Base-by-base conservation (phyloP, 2,113 vertebrate species). In the Plotosus lineatus region DNA sequence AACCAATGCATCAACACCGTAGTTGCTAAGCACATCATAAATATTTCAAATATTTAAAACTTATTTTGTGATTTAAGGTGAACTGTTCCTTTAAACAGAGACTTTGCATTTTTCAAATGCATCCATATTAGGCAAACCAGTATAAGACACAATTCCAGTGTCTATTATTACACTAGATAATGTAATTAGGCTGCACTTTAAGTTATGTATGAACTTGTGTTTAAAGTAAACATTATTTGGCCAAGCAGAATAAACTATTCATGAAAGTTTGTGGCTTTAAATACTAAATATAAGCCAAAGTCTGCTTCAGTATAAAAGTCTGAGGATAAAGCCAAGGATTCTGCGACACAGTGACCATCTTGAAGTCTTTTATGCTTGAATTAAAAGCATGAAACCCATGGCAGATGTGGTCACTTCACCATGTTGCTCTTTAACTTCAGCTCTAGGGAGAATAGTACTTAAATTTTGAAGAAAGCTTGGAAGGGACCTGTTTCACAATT, bases 281-380 rank as follows among this genome's bases (percentile, higher is more conserved):
- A 84, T 65, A 79, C 71, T 40, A 21, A 82, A 77, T 77, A 73
- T 83, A 80, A 80, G 66, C 83, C 87, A 82, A 81, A 85, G 61
- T 82, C 87, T 86, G 72, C 75, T 80, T 79, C 40, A 81, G 82
- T 86, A 85, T 87, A 84, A 58, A 83, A 75, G 82, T 77, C 55
- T 80, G 79, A 55, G 80, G 80, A 78, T 84, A 89, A 88, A 87
- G 81, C 85, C 28, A 75, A 33, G 53, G 21, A 51, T 48, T 48
- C 1, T 48, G 42, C 36, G 68, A 65, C 75, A 50, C n/a, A 40
- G 6, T 72, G 78, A 2, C 78, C 72, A 79, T 84, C 84, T 53
- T 21, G 36, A 77, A 51, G 68, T 85, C 84, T 87, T 75, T 89
- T 86, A 69, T 51, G 78, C 87, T 87, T 80, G 82, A 86, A 87